Evolutionary conservation across 2,888 invertebrate genomes (phyloP), one percentile per base, ranked within the genome.

Genomic region (Cheilosia soror): DNA sequence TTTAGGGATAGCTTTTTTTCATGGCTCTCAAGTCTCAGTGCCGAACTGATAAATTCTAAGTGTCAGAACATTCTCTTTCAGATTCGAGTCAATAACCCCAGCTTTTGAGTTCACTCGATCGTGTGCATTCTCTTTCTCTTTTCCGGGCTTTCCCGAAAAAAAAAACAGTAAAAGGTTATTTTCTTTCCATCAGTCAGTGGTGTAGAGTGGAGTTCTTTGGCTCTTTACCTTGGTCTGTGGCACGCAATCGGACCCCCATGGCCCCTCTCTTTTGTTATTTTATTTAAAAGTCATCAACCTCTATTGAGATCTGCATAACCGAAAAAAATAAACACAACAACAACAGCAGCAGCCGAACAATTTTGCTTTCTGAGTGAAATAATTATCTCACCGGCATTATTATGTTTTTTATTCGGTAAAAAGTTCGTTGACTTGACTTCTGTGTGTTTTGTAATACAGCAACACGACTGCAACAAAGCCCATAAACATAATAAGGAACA

Each of bases 121-220:
- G 63, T 63, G 51, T 63, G 73, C 76, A 62, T 69, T 80, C 75
- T 84, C 65, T 53, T 72, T 72, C 66, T 71, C 72, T 73, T 57
- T 83, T 78, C 82, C 79, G 58, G 53, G 62, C 75, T 84, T 84
- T 84, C 75, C 84, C 75, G 73, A 83, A 78, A 84, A 78, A 60
- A 71, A 78, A 57, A 83, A 51, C 66, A 72, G 58, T 68, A 58
- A 58, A 25, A 76, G 20, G 37, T 42, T 51, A 4, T 68, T 49
- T 77, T 68, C 77, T 53, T 76, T 60, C 47, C 33, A 44, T 58
- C 51, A 20, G 13, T 58, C 58, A 27, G 13, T 55, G 44, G 11
- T 25, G 37, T 63, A 9, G 29, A 20, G 49, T 63, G n/a, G 29
- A 20, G 49, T 49, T 66, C 65, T 55, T 68, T 73, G 33, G 33